Percentiles rank a stretch among this genome's conserved stretches.
Conservation (phyloP, 2,113 vertebrate genomes). For the Urocitellus parryii region DNA sequence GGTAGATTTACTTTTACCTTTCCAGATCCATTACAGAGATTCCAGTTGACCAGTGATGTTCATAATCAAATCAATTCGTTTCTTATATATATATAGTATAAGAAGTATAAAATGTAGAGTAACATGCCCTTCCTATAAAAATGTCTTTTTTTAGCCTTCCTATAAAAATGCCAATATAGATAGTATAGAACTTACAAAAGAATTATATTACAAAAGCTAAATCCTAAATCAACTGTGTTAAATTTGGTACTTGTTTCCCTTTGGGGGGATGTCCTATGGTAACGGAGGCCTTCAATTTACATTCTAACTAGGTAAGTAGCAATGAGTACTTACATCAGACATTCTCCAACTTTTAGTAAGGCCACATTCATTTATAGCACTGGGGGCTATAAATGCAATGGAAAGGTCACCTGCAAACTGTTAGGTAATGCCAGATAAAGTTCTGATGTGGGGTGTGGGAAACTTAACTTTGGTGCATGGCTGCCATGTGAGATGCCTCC, state of each 20-base stretch:
- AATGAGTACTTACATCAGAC: background rate
- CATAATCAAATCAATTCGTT: background rate
- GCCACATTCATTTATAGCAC: background rate
- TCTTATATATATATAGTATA: background rate
- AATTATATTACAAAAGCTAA: background rate
- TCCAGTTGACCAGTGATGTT: background rate
- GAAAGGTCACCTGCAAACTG: background rate
- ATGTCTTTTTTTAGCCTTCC: background rate
- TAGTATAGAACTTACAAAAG: background rate
- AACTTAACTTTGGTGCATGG: background rate
- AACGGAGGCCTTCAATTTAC: background rate
- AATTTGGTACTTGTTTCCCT: background rate
- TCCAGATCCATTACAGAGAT: background rate
- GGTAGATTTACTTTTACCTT: background rate
- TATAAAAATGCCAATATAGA: background rate
- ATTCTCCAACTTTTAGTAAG: background rate
- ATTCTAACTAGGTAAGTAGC: background rate
- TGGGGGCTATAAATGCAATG: too few relatives aligned
- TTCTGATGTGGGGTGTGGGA: background rate
- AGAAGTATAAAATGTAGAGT: background rate
- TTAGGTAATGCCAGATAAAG: background rate
- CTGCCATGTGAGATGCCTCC: background rate
- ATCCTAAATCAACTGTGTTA: background rate
- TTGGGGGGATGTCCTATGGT: background rate
- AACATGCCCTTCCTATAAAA: background rate